Base-by-base conservation (phyloP, 2,888 invertebrate genomes). In the Cephus rjabovi region DNA sequence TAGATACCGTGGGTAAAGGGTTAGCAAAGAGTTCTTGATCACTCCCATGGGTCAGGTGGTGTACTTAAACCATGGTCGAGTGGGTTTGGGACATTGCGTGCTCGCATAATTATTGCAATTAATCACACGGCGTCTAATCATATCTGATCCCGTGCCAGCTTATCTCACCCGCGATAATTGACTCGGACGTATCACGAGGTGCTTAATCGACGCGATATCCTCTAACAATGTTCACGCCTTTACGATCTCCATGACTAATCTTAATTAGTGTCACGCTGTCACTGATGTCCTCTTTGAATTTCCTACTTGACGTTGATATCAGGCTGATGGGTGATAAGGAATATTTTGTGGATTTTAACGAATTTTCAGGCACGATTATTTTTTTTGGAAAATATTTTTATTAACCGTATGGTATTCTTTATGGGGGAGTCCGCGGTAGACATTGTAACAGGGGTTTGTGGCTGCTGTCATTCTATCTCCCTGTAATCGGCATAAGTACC, bases 151-250 rank as follows among this genome's bases (percentile, higher is more conserved):
- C 75, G 37, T 75, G 82, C 79, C 81, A 79, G 83, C 83, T 84
- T 82, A 83, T 83, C 83, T 79, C 79, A 73, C 79, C 74, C 78
- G 80, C 78, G 84, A 85, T 85, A 85, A 85, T 85, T 83, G 85
- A 85, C 81, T 84, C 80, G 81, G 82, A 83, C 83, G 79, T 81
- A 80, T 83, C 84, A 78, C 76, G 81, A 81, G 76, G 76, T 73
- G n/a, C 76, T 76, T 76, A 76, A 73, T 34, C 30, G 15, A 77
- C 74, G 77, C 34, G 77, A 77, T 30, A 77, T 33, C 33, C 33
- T 71, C 56, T 75, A 74, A 77, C 74, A 34, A 77, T 74, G 37
- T 56, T 77, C 33, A 40, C 74, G n/a, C 74, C 34, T 15, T 30
- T 35, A 74, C 34, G 74, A 74, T 74, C 23, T 35, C 37, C 31